Base-by-base conservation (phyloP, 1,140 invertebrate species). In the Zaprionus ghesquierei region DNA sequence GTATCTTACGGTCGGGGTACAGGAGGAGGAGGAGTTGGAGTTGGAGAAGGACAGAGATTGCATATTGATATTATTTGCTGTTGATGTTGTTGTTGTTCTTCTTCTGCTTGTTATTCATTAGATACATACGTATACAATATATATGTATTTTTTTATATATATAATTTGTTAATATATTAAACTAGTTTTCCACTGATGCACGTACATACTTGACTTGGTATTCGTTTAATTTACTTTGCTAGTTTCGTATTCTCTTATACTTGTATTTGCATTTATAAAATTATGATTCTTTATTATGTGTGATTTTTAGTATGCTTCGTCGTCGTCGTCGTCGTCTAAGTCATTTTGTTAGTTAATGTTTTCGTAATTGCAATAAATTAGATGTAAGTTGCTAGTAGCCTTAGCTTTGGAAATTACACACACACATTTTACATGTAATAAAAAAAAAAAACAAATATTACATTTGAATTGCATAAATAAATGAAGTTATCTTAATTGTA, bases 281-380 rank as follows among this genome's bases (percentile, higher is more conserved):
- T 77, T 69, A 77, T 70, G 72, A 70, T 51, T 74, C 81, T 76
- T 63, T 76, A 79, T 63, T 76, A 79, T 73, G 65, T 73, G 65
- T 71, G 56, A 82, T 79, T 86, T 89, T 86, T 89, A 89, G 85
- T 89, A 71, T 81, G 60, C 75, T 77, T 85, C 81, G 74, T 79
- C n/a, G n/a, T n/a, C 80, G 73, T 85, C 71, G 69, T 84, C 81
- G 73, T 77, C 81, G 77, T 85, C 81, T 77, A 82, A 82, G 81
- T 85, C 81, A 73, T 79, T n/a, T n/a, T 76, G 75, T 86, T 86
- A 87, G 82, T 81, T 86, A 69, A 59, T 71, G 75, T 80, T 69
- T 70, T 79, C 65, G n/a, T 70, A 87, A 81, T 85, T 85, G 81
- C 75, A 81, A 85, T 85, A 86, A 72, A 75, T 71, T 66, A 68